A percentile compares a stretch with the other conserved stretches of the same genome.
phyloP scores from a whole-genome alignment of 2,888 invertebrate species.

The Embidobia sp. region DNA sequence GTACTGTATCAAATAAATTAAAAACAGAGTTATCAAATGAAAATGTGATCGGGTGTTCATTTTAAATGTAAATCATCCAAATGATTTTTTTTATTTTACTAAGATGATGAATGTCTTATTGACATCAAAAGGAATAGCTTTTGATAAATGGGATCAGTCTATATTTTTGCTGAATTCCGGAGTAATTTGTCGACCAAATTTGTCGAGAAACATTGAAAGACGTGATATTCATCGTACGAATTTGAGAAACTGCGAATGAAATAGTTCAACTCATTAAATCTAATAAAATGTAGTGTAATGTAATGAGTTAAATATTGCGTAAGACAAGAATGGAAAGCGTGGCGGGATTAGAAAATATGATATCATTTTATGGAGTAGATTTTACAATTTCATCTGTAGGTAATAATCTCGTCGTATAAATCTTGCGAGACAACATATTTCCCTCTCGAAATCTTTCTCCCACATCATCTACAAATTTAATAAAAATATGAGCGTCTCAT shows the following conservation, averaged over 20 bases:
- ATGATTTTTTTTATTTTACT: background rate
- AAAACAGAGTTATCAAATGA: no score
- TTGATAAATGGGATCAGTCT: slow-evolving; percentile 9
- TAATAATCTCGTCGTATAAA: slow-evolving; percentile 3
- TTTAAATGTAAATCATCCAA: background rate
- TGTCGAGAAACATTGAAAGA: background rate
- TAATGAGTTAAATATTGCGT: no score
- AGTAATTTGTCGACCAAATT: slow-evolving; percentile 12
- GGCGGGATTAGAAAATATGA: no score
- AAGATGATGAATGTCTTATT: slow-evolving; percentile 4
- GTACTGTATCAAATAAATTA: no score
- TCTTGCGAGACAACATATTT: slow-evolving; percentile 10
- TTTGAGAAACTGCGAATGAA: no score
- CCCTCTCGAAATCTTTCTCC: slow-evolving; percentile 2
- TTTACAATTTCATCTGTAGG: background rate
- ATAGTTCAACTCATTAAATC: no score
- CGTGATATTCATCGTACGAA: slow-evolving; percentile 6
- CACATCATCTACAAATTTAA: slow-evolving; percentile 29
- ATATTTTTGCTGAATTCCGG: slow-evolving; percentile 1
- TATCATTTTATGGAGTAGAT: background rate
- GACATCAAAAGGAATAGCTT: background rate
- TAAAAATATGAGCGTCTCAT: slow-evolving; percentile 23
- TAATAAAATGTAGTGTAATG: no score
- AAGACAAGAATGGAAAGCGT: no score
- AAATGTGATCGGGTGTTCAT: no score